Base-by-base conservation (phyloP, 2,797 vertebrate genomes). In the Threskiornis aethiopicus region DNA sequence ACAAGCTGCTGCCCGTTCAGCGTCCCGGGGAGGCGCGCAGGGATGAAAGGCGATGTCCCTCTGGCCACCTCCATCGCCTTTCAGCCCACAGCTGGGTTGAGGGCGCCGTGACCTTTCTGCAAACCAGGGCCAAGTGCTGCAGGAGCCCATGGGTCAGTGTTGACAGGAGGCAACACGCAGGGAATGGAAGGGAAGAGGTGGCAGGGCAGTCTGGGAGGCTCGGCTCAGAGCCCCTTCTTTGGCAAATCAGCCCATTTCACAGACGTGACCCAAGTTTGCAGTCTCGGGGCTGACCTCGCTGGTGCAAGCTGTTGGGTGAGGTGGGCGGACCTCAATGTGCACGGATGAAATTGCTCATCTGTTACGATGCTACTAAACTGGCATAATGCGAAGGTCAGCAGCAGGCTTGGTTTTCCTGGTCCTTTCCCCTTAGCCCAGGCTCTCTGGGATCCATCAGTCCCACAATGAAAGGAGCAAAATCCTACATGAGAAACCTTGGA, bases 371-470 rank as follows among this genome's bases (percentile, higher is more conserved):
- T n/a, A 6, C 51, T 58, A 31, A 52, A 65, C 33, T 0, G 3
- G 28, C 42, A 25, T 0, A 1, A 51, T 9, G 5, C 0, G 0
- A 69, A 72, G 24, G 33, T 33, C 42, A 39, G 49, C 0, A 1
- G 9, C 37, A 51, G 33, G 24, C 20, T 58, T 51, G 65, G 58
- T 44, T 58, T 78, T 52, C 58, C 44, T 64, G 24, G 35, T 25
- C 62, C 42, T 52, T 76, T 12, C 33, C 37, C 49, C 21, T 37
- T 15, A 73, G 41, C 24, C 29, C 41, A 49, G 16, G 14, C 14
- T 57, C 22, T 28, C 59, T 9, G 47, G 39, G 61, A 52, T 51
- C 91, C 59, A 35, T 46, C n/a, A 28, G 10, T 33, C 24, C 55
- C 33, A 31, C 16, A 52, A 5, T 2, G 19, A 46, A 72, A 51